Evolutionary conservation across 2,797 vertebrate genomes (phyloP).

Genomic region (Tachyglossus aculeatus): DNA sequence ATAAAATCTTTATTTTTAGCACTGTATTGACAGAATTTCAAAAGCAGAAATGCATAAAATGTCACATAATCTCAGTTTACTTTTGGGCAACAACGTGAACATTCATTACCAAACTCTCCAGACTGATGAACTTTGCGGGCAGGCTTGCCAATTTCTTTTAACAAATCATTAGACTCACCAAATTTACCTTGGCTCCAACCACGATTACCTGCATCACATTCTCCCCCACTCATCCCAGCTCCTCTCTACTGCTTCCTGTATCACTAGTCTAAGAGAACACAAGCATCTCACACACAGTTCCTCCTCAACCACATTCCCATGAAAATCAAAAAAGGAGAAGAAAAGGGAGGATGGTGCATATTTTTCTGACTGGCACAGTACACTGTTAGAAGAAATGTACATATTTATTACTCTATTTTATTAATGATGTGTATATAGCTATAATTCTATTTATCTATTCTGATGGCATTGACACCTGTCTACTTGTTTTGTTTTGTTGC

Average conservation of each 20-base stretch:
- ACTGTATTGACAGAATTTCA: slow-evolving; percentile 75
- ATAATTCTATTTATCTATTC: too few species aligned
- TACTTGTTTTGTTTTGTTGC: too few species aligned
- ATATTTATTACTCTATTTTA: too few species aligned
- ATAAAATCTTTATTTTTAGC: slow-evolving; percentile 91
- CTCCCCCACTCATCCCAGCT: background rate
- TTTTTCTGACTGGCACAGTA: background rate
- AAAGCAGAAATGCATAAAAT: slow-evolving; percentile 29
- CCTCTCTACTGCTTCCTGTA: background rate
- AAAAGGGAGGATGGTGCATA: background rate
- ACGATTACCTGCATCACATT: background rate
- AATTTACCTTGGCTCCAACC: background rate
- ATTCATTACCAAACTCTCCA: background rate
- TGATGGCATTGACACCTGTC: too few species aligned
- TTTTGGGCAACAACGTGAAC: background rate
- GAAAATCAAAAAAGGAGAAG: background rate
- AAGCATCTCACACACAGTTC: background rate
- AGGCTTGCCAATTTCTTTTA: background rate
- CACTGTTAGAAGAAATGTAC: too few species aligned
- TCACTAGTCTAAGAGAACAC: background rate
- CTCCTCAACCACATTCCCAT: background rate
- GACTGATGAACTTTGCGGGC: background rate
- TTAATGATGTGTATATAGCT: too few species aligned
- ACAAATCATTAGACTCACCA: background rate
- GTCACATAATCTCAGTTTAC: background rate